Evolutionary conservation across 2,797 vertebrate species (phyloP).

Genomic region (Urosaurus nigricauda): DNA sequence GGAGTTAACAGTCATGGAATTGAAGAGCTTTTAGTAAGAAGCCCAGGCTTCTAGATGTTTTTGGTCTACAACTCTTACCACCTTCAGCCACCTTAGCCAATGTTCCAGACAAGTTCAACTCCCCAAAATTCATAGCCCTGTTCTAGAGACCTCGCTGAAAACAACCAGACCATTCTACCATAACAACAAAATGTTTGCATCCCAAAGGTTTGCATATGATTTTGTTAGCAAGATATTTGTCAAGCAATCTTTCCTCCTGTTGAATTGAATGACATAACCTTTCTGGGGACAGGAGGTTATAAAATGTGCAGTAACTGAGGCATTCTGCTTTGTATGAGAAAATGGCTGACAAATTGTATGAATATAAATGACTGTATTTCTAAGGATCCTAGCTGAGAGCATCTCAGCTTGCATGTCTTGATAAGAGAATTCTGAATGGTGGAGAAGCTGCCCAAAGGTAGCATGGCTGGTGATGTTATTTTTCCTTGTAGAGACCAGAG

Average conservation of each 20-base stretch:
- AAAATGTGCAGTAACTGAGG: not conserved
- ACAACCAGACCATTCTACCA: not conserved
- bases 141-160: not conserved
- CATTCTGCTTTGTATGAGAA: not conserved
- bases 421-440: not conserved
- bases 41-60: no score
- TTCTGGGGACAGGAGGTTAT: not conserved
- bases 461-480: not conserved
- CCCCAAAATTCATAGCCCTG: no score
- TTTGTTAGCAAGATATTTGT: not conserved
- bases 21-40: not conserved
- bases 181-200: not conserved
- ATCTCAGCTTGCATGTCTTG: not conserved
- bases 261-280: not conserved
- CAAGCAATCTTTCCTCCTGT: not conserved
- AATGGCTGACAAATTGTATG: not conserved
- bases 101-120: no score
- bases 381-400: not conserved
- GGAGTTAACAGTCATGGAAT: not conserved
- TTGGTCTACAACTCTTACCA: no score
- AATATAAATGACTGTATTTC: not conserved
- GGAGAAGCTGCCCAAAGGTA: not conserved
- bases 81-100: no score
- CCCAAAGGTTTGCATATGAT: not conserved
- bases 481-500: not conserved